Evolutionary conservation across 2,113 vertebrate species (phyloP).

Genomic region (Microtus ochrogaster): DNA sequence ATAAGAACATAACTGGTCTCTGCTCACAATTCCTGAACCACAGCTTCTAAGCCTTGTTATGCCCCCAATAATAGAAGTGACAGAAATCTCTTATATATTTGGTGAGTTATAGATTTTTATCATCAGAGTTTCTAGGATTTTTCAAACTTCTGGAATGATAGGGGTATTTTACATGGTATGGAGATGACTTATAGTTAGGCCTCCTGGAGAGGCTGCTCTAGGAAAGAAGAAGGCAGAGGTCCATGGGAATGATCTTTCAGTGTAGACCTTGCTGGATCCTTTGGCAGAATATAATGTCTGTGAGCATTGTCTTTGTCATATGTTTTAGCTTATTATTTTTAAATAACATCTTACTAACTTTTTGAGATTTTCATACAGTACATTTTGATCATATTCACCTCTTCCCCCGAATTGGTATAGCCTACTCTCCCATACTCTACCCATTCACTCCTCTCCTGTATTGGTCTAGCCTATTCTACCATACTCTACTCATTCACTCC

Average conservation of each 20-base stretch:
- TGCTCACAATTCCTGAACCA: neutral
- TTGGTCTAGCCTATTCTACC: no score
- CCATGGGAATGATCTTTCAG: neutral
- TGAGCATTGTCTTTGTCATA: neutral
- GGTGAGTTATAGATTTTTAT: neutral
- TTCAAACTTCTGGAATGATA: neutral
- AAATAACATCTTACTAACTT: neutral
- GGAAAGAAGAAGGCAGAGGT: neutral
- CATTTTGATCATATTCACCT: neutral
- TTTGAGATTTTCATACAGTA: neutral
- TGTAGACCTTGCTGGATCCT: neutral
- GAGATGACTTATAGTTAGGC: neutral
- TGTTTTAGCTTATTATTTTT: neutral
- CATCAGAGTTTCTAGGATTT: neutral
- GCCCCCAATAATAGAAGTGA: neutral
- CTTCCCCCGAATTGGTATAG: neutral
- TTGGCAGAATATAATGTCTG: neutral
- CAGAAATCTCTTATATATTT: neutral
- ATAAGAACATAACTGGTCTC: neutral
- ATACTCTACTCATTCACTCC: no score
- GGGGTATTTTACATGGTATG: neutral
- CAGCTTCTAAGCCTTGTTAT: neutral
- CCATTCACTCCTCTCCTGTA: no score
- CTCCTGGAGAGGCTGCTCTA: neutral
- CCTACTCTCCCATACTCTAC: neutral